These are phyloP conservation scores for Calameuta idolon DNA, from an alignment of 2,888 invertebrate genomes.

Conservation along the genomic window DNA sequence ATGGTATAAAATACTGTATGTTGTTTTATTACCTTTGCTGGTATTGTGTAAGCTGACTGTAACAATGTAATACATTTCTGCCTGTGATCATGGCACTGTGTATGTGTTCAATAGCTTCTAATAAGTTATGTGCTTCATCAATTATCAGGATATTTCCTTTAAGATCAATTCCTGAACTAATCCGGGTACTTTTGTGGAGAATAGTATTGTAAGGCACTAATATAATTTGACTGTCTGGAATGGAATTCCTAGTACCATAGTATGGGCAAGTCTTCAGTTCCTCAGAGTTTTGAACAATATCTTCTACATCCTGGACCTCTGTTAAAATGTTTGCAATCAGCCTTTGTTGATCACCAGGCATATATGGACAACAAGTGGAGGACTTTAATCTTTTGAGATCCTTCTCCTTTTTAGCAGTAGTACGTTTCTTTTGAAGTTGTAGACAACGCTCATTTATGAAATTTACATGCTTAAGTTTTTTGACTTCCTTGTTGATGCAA, in stretches of 20 bases:
- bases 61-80: constrained; percentile 75
- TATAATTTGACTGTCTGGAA: constrained; percentile 86
- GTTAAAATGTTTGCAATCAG: constrained; percentile 76
- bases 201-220: constrained; percentile 84
- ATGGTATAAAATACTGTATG: not conserved
- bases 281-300: constrained; percentile 78
- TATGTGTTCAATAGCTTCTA: constrained; percentile 90
- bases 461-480: constrained; percentile 77
- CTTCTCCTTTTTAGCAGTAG: constrained; percentile 73
- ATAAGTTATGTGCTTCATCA: constrained; percentile 97
- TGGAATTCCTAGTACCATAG: constrained; percentile 87
- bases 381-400: constrained; percentile 74
- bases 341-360: constrained; percentile 68
- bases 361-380: constrained; percentile 75
- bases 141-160: constrained; percentile 85
- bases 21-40: constrained; percentile 69
- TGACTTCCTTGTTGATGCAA: constrained; percentile 88
- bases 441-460: constrained; percentile 93
- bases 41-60: constrained; percentile 77
- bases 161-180: constrained; percentile 71
- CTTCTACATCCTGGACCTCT: constrained; percentile 89
- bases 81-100: constrained; percentile 81
- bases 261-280: constrained; percentile 90
- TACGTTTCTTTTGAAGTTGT: constrained; percentile 79
- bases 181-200: constrained; percentile 82